A percentile compares a stretch with the other conserved stretches of the same genome.
These are phyloP conservation scores for Xenentodon cancila DNA, from an alignment of 2,797 vertebrate species.

Conservation along the genomic window DNA sequence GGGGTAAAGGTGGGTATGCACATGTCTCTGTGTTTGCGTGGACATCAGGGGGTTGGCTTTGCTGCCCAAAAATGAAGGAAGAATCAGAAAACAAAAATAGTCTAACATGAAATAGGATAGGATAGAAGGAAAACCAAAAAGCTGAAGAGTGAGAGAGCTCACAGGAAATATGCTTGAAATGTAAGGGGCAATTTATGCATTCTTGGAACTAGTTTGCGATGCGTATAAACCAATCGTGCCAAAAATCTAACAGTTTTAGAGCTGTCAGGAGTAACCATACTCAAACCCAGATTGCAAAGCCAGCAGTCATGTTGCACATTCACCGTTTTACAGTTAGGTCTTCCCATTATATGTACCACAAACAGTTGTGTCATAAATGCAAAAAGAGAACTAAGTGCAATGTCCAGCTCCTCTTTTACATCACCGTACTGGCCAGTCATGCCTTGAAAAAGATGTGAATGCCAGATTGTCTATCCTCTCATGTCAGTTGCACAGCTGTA, in stretches of 20 bases:
- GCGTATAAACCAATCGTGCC: background rate
- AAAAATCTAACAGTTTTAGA: conserved; percentile 6
- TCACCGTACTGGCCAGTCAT: background rate
- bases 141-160: conserved; percentile 28
- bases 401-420: background rate
- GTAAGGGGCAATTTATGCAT: conserved; percentile 7
- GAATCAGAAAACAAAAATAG: conserved; percentile 74
- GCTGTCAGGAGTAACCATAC: background rate
- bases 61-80: conserved; percentile 76
- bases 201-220: conserved; percentile 13
- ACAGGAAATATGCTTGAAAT: conserved; percentile 5
- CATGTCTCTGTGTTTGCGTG: conserved; percentile 8
- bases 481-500: background rate
- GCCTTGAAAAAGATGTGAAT: background rate
- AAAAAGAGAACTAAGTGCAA: background rate
- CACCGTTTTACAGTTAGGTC: background rate
- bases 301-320: background rate
- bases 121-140: conserved; percentile 57
- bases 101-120: conserved; percentile 70
- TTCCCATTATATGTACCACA: conserved; percentile 3
- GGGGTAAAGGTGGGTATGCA: conserved; percentile 14
- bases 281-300: background rate
- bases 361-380: background rate
- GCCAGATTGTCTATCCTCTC: background rate
- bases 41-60: conserved; percentile 15